Percentiles rank a stretch among this genome's conserved stretches.
phyloP scores from a whole-genome alignment of 1,140 invertebrate species.

The Myzus persicae region DNA sequence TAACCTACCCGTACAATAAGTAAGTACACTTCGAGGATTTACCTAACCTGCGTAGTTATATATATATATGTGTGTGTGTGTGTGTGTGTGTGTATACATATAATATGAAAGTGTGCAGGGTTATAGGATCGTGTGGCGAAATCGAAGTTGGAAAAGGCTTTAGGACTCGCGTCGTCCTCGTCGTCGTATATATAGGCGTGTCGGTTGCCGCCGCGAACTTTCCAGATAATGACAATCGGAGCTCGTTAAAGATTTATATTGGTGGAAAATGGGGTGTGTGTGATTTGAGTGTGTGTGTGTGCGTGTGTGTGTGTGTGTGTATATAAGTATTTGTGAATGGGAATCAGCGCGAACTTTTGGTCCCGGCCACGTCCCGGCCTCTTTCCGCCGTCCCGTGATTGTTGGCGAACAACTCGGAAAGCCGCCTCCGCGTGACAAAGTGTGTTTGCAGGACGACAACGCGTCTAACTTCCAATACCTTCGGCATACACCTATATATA shows the following conservation, averaged over 20 bases:
- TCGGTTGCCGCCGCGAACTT: neutral
- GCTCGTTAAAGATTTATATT: slow-evolving; percentile 58
- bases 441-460: slow-evolving; percentile 9
- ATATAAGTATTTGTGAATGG: slow-evolving; percentile 15
- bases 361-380: neutral
- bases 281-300: neutral
- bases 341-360: slow-evolving; percentile 16
- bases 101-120: neutral
- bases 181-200: slow-evolving; percentile 27
- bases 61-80: too few species aligned
- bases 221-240: slow-evolving; percentile 52
- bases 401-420: slow-evolving; percentile 43
- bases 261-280: neutral
- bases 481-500: neutral
- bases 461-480: slow-evolving; percentile 17
- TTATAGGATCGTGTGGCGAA: neutral
- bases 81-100: neutral
- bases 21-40: slow-evolving; percentile 10
- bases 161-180: slow-evolving; percentile 20
- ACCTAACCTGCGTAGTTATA: too few species aligned
- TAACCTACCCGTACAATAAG: slow-evolving; percentile 4
- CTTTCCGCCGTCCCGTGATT: neutral
- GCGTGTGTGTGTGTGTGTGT: too few species aligned
- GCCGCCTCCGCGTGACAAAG: slow-evolving; percentile 18
- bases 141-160: slow-evolving; percentile 39